A percentile compares a stretch with the other conserved stretches of the same genome.
phyloP scores from a whole-genome alignment of 2,113 vertebrate genomes.

The Mesoclemmys tuberculata region DNA sequence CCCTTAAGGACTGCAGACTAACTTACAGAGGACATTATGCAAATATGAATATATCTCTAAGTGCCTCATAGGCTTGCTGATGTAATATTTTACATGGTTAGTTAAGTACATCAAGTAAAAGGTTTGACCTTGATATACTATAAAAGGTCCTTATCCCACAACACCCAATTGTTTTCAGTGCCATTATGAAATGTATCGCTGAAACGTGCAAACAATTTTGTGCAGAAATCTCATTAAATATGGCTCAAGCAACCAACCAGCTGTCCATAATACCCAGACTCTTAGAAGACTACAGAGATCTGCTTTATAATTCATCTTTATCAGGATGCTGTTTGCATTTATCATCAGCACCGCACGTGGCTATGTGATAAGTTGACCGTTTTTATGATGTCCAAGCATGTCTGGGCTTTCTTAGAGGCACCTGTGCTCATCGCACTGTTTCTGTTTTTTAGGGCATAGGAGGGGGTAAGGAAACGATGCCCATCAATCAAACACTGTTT shows the following conservation, averaged over 20 bases:
- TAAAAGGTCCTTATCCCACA: slow-evolving; percentile 85
- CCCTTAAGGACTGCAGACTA: slow-evolving; percentile 94
- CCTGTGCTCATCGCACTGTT: slow-evolving; percentile 52
- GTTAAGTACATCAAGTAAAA: slow-evolving; percentile 89
- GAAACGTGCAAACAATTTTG: slow-evolving; percentile 59
- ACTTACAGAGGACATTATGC: slow-evolving; percentile 99
- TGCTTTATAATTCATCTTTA: slow-evolving; percentile 65
- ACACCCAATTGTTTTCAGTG: slow-evolving; percentile 75
- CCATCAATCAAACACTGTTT: slow-evolving; percentile 8
- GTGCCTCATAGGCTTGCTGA: slow-evolving; percentile 88
- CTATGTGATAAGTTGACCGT: slow-evolving; percentile 43
- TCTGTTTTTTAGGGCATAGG: not conserved
- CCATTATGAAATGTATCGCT: slow-evolving; percentile 62
- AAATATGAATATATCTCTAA: slow-evolving; percentile 90
- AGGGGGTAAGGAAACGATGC: slow-evolving; percentile 37
- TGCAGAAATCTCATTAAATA: slow-evolving; percentile 66
- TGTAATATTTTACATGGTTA: slow-evolving; percentile 90
- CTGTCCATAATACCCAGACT: slow-evolving; percentile 29
- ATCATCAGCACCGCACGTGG: slow-evolving; percentile 46
- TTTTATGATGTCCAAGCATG: slow-evolving; percentile 54
- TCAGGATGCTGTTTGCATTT: slow-evolving; percentile 53
- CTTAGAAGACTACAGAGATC: slow-evolving; percentile 56
- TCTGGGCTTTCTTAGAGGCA: slow-evolving; percentile 49
- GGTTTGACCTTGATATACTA: slow-evolving; percentile 85
- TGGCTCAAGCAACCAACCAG: slow-evolving; percentile 58